Evolutionary conservation across 30 jellyfish, hydroid and myxozoan genomes (phyloP), one percentile per base, ranked within the genome.

Genomic region (Aurelia sp.): DNA sequence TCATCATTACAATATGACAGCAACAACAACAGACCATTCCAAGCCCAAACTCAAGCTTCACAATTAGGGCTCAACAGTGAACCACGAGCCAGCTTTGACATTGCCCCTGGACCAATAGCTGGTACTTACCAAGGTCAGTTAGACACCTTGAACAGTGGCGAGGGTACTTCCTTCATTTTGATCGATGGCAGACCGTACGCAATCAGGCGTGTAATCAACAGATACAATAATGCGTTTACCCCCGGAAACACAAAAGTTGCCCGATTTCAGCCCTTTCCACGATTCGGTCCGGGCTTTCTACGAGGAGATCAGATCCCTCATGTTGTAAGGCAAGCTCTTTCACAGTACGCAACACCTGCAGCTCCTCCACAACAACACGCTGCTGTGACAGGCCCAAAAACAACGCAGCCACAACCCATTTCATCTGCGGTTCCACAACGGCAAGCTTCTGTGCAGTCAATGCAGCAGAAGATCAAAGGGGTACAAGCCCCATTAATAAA

Each of bases 181-280:
- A 84, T 84, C 13, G 93, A 72, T 21, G 93, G 93, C 66, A 76
- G 66, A 64, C 93, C 93, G 48, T 84, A 84, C 53, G 93, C 84
- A 60, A 84, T 84, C 71, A 61, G 93, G 68, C 76, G 93, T 13
- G 84, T 84, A 11, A 76, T 84, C 20, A 84, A 84, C 87, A 59
- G 93, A 47, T 84, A 52, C 78, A 84, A 84, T 69, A 84, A 62
- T 57, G 73, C 79, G 17, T 78, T 37, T 53, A 64, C 71, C 47
- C 89, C 89, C 51, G 89, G 89, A 47, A 63, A 66, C 20, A 8
- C 73, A 22, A 84, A 60, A 13, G 41, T 72, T 12, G 69, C 75
- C 51, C 78, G 82, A 7, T 77, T 87, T 71, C 84, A 66, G 41
- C 96, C 96, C 50, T 62, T 71, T 64, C 87, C 59, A 20, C 68